Conservation (phyloP, 2,797 vertebrate genomes). For the Pterois miles region DNA sequence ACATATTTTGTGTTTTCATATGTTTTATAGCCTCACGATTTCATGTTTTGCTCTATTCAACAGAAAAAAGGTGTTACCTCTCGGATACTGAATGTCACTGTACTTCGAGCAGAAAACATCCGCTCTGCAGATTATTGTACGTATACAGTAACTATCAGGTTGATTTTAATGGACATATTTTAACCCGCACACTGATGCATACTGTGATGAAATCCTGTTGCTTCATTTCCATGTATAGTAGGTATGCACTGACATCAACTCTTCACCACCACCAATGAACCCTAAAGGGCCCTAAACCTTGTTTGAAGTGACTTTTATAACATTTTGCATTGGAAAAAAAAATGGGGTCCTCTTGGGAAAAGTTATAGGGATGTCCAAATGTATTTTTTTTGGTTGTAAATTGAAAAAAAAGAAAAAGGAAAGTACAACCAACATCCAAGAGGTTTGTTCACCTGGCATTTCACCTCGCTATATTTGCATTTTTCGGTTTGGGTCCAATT, state of each 20-base stretch:
- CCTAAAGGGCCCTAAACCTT: neutral
- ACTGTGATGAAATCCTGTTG: neutral
- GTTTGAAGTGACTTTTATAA: neutral
- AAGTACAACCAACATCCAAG: too few relatives aligned
- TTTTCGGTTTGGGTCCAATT: too few relatives aligned
- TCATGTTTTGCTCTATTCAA: neutral
- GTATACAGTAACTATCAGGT: neutral
- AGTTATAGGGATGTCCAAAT: neutral
- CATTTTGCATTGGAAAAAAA: neutral
- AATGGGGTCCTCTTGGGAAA: neutral
- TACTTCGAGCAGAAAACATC: conserved; percentile 22
- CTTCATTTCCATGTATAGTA: neutral
- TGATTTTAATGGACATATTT: neutral
- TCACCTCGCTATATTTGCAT: too few relatives aligned
- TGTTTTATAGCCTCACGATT: neutral
- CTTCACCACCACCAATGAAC: neutral
- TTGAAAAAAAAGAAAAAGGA: too few relatives aligned
- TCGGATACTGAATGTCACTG: conserved; percentile 9
- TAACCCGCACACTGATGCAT: neutral
- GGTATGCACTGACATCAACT: neutral
- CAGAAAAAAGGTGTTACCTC: neutral
- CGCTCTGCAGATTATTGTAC: conserved; percentile 4
- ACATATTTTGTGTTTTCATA: too few relatives aligned
- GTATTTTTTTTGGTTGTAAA: neutral
- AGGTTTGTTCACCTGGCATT: too few relatives aligned